A percentile compares a stretch with the other conserved stretches of the same genome.
These are phyloP conservation scores for Neoarius graeffei DNA, from an alignment of 2,113 vertebrate genomes.

Conservation along the genomic window DNA sequence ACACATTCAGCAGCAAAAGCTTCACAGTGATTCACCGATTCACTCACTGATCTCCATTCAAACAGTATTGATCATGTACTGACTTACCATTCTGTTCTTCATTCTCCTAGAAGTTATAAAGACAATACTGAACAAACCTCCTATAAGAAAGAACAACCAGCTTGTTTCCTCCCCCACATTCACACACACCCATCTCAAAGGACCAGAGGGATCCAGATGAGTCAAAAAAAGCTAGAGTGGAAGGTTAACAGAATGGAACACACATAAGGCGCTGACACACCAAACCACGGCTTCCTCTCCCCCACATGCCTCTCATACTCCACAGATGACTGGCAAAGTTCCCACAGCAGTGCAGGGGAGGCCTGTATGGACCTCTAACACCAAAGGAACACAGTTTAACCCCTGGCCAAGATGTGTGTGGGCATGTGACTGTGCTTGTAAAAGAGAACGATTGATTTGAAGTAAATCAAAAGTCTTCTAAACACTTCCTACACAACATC, in stretches of 20 bases:
- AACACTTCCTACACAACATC: not conserved
- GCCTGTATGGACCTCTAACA: constrained; percentile 50
- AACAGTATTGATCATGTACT: constrained; percentile 45
- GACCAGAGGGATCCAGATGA: constrained; percentile 62
- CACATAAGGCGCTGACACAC: constrained; percentile 74
- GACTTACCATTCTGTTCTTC: constrained; percentile 49
- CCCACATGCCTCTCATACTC: constrained; percentile 75
- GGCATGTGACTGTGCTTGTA: not conserved
- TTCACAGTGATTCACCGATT: not conserved
- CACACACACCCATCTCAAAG: constrained; percentile 51
- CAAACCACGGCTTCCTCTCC: constrained; percentile 72
- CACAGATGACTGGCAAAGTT: constrained; percentile 73
- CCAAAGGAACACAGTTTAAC: constrained; percentile 18
- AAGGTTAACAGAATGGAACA: constrained; percentile 63
- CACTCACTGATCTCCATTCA: not conserved
- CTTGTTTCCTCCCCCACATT: constrained; percentile 19
- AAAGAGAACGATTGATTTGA: not conserved
- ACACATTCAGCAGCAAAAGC: constrained; percentile 1
- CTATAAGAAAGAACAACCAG: constrained; percentile 47
- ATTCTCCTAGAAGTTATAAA: constrained; percentile 38
- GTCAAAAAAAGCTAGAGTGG: constrained; percentile 54
- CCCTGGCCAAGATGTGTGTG: constrained; percentile 1
- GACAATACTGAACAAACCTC: constrained; percentile 40
- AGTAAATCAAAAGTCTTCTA: constrained; percentile 23
- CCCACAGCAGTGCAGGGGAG: constrained; percentile 68